phyloP scores from a whole-genome alignment of 1,140 invertebrate species.

The Reticulitermes speratus region DNA sequence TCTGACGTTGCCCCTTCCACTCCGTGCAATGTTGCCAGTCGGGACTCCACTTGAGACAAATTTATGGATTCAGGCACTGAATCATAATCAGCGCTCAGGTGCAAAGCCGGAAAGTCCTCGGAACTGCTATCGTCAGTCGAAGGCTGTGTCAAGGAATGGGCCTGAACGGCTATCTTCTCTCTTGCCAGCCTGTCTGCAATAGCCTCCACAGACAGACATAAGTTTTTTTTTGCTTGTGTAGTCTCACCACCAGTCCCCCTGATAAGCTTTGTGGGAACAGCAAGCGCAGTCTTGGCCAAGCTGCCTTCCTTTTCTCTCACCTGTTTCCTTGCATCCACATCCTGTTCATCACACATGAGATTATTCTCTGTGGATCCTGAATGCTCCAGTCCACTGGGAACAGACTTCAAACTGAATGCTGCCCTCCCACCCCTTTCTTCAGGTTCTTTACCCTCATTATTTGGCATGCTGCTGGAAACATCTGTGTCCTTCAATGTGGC shows the following conservation, averaged over 20 bases:
- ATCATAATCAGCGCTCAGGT: constrained; percentile 19
- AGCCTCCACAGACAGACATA: neutral
- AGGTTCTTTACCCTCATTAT: neutral
- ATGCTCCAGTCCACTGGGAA: neutral
- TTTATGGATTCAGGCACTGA: neutral
- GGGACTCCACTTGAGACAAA: neutral
- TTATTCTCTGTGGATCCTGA: neutral
- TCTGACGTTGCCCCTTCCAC: neutral
- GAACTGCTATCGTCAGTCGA: neutral
- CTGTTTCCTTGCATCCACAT: too few species aligned
- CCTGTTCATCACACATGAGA: neutral
- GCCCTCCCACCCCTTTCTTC: neutral
- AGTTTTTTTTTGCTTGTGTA: neutral
- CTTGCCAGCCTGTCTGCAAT: neutral
- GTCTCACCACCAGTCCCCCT: neutral
- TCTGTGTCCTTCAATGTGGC: neutral
- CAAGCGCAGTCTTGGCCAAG: too few species aligned
- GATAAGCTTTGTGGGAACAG: too few species aligned
- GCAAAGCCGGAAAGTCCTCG: constrained; percentile 23
- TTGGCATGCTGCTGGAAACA: neutral
- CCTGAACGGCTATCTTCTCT: neutral
- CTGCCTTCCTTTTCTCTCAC: too few species aligned
- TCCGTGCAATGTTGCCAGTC: neutral
- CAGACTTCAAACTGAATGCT: neutral
- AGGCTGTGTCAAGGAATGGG: neutral